Conservation (phyloP, 2,888 invertebrate genomes). For the Pammene aurita region DNA sequence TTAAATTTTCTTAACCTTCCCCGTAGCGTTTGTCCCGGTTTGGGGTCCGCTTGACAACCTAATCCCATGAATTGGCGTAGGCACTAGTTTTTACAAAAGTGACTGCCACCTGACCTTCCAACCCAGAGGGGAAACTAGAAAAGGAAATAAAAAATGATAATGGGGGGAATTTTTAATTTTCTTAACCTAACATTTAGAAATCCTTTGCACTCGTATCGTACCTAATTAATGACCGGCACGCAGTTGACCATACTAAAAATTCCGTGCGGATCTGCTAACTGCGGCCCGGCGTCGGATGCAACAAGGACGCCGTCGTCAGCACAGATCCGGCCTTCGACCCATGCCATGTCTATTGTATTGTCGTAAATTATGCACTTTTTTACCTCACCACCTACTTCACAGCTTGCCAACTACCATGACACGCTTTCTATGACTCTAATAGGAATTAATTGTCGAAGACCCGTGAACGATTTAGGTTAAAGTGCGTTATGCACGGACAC, state of each 20-base stretch:
- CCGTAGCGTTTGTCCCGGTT: too few species aligned
- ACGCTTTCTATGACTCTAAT: constrained; percentile 69
- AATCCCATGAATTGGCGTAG: too few species aligned
- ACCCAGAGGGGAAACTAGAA: too few species aligned
- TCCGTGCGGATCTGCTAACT: constrained; percentile 47
- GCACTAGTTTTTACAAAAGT: too few species aligned
- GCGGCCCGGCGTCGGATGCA: constrained; percentile 54
- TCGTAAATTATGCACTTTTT: constrained; percentile 69
- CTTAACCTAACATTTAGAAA: too few species aligned
- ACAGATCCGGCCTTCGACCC: constrained; percentile 60
- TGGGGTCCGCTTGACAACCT: too few species aligned
- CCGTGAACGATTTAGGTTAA: constrained; percentile 34
- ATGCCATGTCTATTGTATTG: constrained; percentile 63
- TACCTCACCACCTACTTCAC: constrained; percentile 54
- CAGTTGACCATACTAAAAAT: constrained; percentile 7
- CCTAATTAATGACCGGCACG: not conserved
- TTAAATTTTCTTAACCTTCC: too few species aligned
- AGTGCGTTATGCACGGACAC: constrained; percentile 24
- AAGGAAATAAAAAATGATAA: too few species aligned
- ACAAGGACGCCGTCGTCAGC: constrained; percentile 55
- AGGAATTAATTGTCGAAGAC: constrained; percentile 32
- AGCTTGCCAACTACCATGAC: constrained; percentile 63
- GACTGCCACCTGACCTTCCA: too few species aligned
- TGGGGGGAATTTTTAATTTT: too few species aligned
- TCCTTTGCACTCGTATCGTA: too few species aligned